These are phyloP conservation scores for Spinus pinus DNA, from an alignment of 2,797 vertebrate species.

Conservation along the genomic window DNA sequence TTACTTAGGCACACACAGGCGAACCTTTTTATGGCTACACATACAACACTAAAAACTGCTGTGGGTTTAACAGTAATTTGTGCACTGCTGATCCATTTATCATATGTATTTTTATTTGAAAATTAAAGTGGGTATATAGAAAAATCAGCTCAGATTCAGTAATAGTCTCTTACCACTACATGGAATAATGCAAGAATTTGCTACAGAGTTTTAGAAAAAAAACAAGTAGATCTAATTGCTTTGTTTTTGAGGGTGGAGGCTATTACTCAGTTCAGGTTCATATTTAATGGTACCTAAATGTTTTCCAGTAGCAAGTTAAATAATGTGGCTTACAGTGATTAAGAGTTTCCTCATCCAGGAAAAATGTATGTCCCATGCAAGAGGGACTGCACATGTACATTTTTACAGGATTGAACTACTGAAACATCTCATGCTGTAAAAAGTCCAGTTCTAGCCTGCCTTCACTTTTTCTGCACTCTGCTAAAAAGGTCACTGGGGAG, in stretches of 20 bases:
- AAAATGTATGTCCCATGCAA: not conserved
- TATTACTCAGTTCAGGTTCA: not conserved
- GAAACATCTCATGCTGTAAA: not conserved
- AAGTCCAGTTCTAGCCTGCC: not conserved
- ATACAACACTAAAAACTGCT: not conserved
- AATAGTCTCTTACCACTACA: not conserved
- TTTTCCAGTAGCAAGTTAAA: not conserved
- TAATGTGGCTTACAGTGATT: not conserved
- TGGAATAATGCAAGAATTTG: not conserved
- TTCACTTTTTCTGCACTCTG: not conserved
- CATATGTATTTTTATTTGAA: not conserved
- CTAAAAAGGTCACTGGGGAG: accelerated
- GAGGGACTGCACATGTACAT: not conserved
- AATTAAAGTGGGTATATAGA: not conserved
- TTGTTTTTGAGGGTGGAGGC: not conserved
- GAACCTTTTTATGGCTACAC: not conserved
- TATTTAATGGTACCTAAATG: not conserved
- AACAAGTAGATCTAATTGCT: not conserved
- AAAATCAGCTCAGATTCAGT: not conserved
- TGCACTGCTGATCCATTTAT: not conserved
- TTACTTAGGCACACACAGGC: not conserved
- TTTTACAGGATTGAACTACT: not conserved
- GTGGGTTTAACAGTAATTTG: not conserved
- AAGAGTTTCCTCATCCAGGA: not conserved
- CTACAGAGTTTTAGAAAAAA: not conserved